A percentile compares a stretch with the other conserved stretches of the same genome.
Conservation (phyloP, 2,797 vertebrate genomes). For the Dipus sagitta region DNA sequence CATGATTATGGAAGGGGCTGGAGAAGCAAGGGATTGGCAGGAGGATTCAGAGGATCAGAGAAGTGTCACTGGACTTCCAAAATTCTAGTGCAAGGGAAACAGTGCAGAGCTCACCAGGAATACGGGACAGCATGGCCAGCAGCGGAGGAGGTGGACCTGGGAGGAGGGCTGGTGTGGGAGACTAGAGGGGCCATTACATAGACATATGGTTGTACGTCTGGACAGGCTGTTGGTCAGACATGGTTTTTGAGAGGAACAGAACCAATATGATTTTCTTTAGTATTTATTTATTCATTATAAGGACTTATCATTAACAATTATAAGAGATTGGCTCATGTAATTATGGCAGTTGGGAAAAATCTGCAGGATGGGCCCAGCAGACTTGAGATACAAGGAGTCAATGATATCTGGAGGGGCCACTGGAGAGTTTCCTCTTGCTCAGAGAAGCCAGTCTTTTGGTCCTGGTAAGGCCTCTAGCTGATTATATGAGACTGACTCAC, state of each 20-base stretch:
- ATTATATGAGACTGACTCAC: neutral
- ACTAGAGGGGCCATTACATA: no score
- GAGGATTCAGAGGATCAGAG: neutral
- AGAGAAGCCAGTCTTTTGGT: neutral
- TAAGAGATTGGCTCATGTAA: neutral
- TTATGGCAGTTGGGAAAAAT: neutral
- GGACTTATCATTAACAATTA: neutral
- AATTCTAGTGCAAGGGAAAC: neutral
- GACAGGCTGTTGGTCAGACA: neutral
- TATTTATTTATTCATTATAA: neutral
- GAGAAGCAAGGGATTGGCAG: neutral
- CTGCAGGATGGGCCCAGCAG: neutral
- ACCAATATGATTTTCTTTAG: neutral
- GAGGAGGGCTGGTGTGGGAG: neutral
- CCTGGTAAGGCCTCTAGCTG: neutral
- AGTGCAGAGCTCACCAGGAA: neutral
- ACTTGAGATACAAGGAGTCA: neutral
- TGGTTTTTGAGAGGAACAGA: neutral
- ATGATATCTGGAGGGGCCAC: neutral
- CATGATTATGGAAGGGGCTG: neutral
- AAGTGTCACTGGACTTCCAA: neutral
- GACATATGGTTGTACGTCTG: neutral
- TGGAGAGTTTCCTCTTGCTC: neutral
- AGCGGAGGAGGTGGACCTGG: neutral
- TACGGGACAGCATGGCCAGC: rapidly evolving